Evolutionary conservation across 2,888 invertebrate genomes (phyloP), one percentile per base, ranked within the genome.

Genomic region (Hartigia nigra): DNA sequence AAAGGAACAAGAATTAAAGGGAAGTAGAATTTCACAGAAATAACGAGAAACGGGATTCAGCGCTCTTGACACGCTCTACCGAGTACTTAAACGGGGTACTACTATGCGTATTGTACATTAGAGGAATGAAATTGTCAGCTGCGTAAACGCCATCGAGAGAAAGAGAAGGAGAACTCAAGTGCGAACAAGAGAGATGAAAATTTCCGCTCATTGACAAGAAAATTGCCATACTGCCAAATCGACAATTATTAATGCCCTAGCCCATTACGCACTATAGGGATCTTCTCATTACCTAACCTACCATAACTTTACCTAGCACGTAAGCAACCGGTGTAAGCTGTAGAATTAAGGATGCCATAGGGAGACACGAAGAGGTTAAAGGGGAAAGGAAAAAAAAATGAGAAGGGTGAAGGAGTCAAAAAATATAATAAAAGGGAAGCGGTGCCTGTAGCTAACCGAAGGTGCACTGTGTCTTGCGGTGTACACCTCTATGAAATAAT

Each of bases 181-280:
- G 55, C 75, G 69, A 80, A 77, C 75, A 76, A 76, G 80, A 79
- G 81, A 77, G 74, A 85, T 85, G 85, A 85, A 83, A 87, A 87
- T 87, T 88, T 88, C 84, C 87, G 87, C 87, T 90, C 86, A 87
- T 86, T 84, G 84, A 88, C 83, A 87, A 85, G 83, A 75, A 70
- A 89, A 90, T 88, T 89, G 87, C 89, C 88, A 89, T 90, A 91
- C 91, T 91, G 91, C 91, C 91, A 91, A 91, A 91, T 88, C 87
- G 90, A 91, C 88, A 91, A 91, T 90, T 90, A 88, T 85, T 86
- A 88, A 86, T 84, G 86, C 88, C 89, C 86, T 89, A 88, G 23
- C 83, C 87, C 88, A 88, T 87, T 87, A 87, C 86, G 88, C 89
- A 90, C 87, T 88, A 90, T 90, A 90, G 88, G 86, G 87, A 89